Percentiles rank a stretch among this genome's conserved stretches.
phyloP scores from a whole-genome alignment of 2,113 vertebrate genomes.

The Bubo bubo region DNA sequence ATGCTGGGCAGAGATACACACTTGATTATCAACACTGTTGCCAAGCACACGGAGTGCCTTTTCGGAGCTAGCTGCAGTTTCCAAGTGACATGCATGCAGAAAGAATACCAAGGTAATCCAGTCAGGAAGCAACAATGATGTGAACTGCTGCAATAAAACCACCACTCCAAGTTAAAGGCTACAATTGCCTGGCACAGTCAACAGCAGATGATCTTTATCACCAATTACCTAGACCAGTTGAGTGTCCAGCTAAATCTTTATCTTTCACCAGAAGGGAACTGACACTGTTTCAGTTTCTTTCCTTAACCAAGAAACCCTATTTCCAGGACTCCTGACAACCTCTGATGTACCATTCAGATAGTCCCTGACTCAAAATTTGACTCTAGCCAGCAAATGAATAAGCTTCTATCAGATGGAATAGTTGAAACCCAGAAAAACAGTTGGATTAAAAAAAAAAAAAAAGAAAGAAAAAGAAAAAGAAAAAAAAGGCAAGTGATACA shows the following conservation, averaged over 20 bases:
- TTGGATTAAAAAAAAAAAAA: not conserved
- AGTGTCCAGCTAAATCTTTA: not conserved
- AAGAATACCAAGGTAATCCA: not conserved
- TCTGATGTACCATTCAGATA: not conserved
- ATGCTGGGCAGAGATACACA: not conserved
- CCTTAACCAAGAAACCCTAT: not conserved
- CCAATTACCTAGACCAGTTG: not conserved
- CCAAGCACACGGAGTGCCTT: not conserved
- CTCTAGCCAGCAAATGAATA: not conserved
- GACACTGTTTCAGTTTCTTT: not conserved
- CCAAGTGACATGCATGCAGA: not conserved
- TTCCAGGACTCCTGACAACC: not conserved
- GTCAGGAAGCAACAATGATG: not conserved
- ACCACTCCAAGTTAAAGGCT: not conserved
- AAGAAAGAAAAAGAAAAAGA: not conserved
- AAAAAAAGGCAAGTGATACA: not conserved
- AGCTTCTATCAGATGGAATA: not conserved
- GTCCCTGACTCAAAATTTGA: not conserved
- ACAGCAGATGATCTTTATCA: not conserved
- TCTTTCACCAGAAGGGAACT: not conserved
- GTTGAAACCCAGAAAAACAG: not conserved
- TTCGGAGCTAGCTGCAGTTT: not conserved
- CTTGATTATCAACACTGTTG: not conserved
- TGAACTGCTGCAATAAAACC: not conserved
- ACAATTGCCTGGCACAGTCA: not conserved